Percentiles rank a stretch among this genome's conserved stretches.
Conservation (phyloP, 2,888 invertebrate genomes). For the Lysandra coridon region DNA sequence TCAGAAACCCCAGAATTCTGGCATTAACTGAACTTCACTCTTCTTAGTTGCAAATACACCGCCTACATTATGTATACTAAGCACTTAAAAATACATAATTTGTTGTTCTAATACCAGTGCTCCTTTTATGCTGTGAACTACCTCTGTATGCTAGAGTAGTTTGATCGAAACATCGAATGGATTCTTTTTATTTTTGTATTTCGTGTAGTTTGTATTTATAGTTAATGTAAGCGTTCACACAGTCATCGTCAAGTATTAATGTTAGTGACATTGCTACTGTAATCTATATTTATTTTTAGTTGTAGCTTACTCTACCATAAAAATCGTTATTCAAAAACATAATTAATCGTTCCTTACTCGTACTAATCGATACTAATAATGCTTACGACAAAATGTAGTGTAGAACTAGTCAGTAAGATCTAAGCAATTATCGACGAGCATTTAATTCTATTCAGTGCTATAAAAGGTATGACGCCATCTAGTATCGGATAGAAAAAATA, state of each 20-base stretch:
- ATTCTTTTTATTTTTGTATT: slow-evolving; percentile 31
- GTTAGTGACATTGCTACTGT: slow-evolving; percentile 21
- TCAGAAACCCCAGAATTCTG: not conserved
- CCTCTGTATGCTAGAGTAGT: slow-evolving; percentile 39
- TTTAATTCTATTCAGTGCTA: slow-evolving; percentile 32
- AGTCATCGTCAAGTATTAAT: slow-evolving; percentile 17
- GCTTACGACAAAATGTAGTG: slow-evolving; percentile 38
- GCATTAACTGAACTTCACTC: not conserved
- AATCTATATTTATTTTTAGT: not conserved
- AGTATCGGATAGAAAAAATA: not conserved
- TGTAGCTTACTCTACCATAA: slow-evolving; percentile 17
- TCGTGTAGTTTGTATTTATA: slow-evolving; percentile 28
- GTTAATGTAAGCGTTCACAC: slow-evolving; percentile 6
- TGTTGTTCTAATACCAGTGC: not conserved
- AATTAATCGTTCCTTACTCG: not conserved
- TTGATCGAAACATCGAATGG: slow-evolving; percentile 23
- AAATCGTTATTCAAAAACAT: not conserved
- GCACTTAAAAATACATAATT: not conserved
- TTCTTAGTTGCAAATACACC: not conserved
- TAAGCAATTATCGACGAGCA: slow-evolving; percentile 36
- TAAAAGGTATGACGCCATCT: slow-evolving; percentile 4
- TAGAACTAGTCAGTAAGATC: slow-evolving; percentile 63
- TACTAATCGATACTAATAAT: slow-evolving; percentile 5
- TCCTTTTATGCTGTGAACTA: slow-evolving; percentile 5
- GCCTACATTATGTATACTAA: not conserved